Conservation (phyloP, 1,140 invertebrate genomes). For the Nasonia giraulti region DNA sequence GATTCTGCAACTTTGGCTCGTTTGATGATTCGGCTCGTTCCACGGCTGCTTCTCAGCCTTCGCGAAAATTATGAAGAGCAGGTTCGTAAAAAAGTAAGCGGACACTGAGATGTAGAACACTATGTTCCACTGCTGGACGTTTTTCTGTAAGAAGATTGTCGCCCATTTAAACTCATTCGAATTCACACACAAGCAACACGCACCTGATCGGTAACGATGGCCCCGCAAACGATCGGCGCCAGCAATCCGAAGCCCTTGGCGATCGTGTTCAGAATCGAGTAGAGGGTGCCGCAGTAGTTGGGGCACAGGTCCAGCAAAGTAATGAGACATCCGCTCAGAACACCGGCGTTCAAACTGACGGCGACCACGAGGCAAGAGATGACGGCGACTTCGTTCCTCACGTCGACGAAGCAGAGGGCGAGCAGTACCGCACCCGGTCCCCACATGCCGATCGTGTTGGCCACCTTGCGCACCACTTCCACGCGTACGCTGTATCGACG, state of each 20-base stretch:
- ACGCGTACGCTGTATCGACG: slow-evolving; percentile 73
- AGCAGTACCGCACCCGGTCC: slow-evolving; percentile 71
- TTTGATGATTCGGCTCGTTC: background rate
- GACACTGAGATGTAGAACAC: background rate
- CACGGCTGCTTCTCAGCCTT: background rate
- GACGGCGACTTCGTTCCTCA: slow-evolving; percentile 56
- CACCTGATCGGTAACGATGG: background rate
- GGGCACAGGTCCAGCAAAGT: background rate
- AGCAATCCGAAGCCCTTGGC: background rate
- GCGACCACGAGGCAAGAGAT: slow-evolving; percentile 74
- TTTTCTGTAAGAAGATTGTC: background rate
- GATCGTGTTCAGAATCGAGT: background rate
- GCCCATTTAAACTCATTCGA: background rate
- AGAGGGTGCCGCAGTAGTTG: background rate
- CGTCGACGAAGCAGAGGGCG: slow-evolving; percentile 61
- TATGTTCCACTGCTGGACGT: background rate
- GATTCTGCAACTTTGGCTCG: background rate
- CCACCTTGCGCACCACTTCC: slow-evolving; percentile 77
- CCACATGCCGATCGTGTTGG: slow-evolving; percentile 78
- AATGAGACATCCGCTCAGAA: background rate
- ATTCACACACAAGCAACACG: no score
- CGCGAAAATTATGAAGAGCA: background rate
- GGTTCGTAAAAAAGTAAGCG: background rate
- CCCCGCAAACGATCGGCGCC: background rate
- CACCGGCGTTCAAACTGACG: slow-evolving; percentile 75